A percentile compares a stretch with the other conserved stretches of the same genome.
Evolutionary conservation across 2,888 invertebrate species (phyloP).

Genomic region (Hemithea aestivaria): DNA sequence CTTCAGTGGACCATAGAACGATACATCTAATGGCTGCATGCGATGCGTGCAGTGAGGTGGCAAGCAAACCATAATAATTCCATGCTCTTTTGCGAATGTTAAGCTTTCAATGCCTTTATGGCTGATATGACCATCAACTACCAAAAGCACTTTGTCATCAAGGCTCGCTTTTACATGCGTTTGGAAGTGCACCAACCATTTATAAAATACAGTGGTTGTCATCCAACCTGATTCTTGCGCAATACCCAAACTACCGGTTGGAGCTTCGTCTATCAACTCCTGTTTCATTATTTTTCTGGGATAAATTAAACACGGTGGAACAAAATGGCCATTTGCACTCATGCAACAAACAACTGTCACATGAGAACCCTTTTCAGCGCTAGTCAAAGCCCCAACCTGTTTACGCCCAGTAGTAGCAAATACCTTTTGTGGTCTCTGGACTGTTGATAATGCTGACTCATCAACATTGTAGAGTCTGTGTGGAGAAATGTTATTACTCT

Average conservation of each 20-base stretch:
- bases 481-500: slow-evolving; percentile 19
- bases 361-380: neutral
- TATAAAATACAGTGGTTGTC: too few relatives aligned
- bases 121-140: slow-evolving; percentile 33
- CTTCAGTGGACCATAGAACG: too few relatives aligned
- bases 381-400: neutral
- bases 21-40: too few relatives aligned
- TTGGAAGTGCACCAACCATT: slow-evolving; percentile 29
- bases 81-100: slow-evolving; percentile 36
- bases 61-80: slow-evolving; percentile 18
- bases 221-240: slow-evolving; percentile 34
- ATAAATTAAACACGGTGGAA: slow-evolving; percentile 27
- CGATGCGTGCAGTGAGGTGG: slow-evolving; percentile 32
- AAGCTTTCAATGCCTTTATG: slow-evolving; percentile 23
- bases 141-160: slow-evolving; percentile 26
- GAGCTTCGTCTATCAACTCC: slow-evolving; percentile 33
- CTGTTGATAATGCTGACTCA: slow-evolving; percentile 52
- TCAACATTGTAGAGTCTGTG: slow-evolving; percentile 39
- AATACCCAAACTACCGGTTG: slow-evolving; percentile 29
- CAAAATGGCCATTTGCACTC: slow-evolving; percentile 29
- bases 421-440: slow-evolving; percentile 44
- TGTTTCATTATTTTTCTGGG: slow-evolving; percentile 32
- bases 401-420: slow-evolving; percentile 11
- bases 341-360: slow-evolving; percentile 26
- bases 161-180: slow-evolving; percentile 26